Conservation (phyloP, 2,797 vertebrate genomes). For the Lepilemur septentrionalis region DNA sequence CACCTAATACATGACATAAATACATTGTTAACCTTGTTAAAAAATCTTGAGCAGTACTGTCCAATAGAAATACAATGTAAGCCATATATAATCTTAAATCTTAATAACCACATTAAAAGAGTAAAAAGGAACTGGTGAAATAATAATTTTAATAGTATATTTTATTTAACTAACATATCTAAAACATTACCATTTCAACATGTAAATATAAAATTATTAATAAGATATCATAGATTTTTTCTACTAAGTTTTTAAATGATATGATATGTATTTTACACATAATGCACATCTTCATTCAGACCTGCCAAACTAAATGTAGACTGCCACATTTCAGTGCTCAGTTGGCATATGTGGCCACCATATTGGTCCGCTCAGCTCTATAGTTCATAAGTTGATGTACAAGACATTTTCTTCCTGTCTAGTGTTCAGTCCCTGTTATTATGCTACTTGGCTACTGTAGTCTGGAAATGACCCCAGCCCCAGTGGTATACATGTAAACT, state of each 20-base stretch:
- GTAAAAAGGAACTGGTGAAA: background rate
- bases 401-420: background rate
- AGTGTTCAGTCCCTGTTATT: background rate
- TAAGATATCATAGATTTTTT: background rate
- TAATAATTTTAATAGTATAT: background rate
- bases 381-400: background rate
- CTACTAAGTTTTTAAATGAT: background rate
- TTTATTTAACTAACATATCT: background rate
- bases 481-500: background rate
- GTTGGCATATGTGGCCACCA: fast-evolving
- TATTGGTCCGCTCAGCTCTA: background rate
- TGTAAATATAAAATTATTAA: background rate
- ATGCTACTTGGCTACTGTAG: background rate
- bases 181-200: background rate
- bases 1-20: background rate
- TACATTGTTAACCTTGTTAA: background rate
- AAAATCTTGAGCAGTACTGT: background rate
- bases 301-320: background rate
- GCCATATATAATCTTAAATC: background rate
- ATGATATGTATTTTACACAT: background rate
- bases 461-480: background rate
- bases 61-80: background rate
- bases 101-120: background rate
- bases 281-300: background rate
- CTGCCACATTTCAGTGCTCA: background rate